Evolutionary conservation across 2,888 invertebrate species (phyloP), one percentile per base, ranked within the genome.

Genomic region (Diachrysia chrysitis): DNA sequence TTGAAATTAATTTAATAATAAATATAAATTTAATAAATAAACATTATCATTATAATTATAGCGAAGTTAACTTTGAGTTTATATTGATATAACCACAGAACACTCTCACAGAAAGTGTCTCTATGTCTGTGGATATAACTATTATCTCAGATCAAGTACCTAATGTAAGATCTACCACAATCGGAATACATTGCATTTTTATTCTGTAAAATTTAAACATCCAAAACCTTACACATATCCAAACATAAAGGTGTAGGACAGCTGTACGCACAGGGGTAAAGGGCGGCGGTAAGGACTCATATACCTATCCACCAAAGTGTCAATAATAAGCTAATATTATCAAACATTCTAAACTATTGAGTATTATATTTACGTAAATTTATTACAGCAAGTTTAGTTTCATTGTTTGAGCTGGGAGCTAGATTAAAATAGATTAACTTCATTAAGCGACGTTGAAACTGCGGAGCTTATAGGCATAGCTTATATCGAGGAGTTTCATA

Each of bases 401-500:
- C 48, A 60, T 61, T 60, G 63, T 63, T 55, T 10, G 19, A 58
- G 48, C 19, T n/a, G n/a, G 55, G 57, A 63, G 17, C 55, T 70
- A 70, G 60, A 63, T 65, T 69, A 61, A 62, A 61, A 70, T 78
- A 75, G 75, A 75, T 81, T 72, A 74, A 29, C 63, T 68, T 72
- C 25, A 62, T 58, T 65, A 69, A 46, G 55, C 63, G 42, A 69
- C 66, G 60, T 59, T 16, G 65, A 42, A 76, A 79, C 74, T 72
- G 35, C 58, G 69, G 71, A 81, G 81, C 84, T 81, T 75, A 79
- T 73, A 80, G 78, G 74, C 82, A 75, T 76, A 79, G 78, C 79
- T 76, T 74, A 66, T 53, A 78, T 74, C 48, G 71, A 69, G 70
- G 82, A 78, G 75, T 76, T 81, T 66, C 71, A 68, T 70, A 77